Evolutionary conservation across 2,113 vertebrate species (phyloP).

Genomic region (Martes martes): DNA sequence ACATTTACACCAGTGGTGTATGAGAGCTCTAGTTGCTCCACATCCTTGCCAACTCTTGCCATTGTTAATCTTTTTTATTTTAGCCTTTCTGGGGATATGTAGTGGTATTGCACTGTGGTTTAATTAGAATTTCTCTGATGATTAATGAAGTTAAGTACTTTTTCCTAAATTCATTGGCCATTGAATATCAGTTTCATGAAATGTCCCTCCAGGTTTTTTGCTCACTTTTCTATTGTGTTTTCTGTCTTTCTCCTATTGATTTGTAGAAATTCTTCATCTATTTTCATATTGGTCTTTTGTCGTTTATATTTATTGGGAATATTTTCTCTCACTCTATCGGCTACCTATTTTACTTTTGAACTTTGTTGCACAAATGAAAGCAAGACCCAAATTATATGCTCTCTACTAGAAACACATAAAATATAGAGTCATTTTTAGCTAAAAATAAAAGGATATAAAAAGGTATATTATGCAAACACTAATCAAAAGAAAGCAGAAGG

Average conservation of each 20-base stretch:
- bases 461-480: not conserved
- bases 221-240: not conserved
- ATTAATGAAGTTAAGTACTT: not conserved
- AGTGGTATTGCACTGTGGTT: not conserved
- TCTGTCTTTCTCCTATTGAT: not conserved
- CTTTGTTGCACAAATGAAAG: not conserved
- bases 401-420: not conserved
- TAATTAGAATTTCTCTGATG: not conserved
- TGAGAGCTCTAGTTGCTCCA: not conserved
- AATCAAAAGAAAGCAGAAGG: not conserved
- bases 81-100: not conserved
- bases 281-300: not conserved
- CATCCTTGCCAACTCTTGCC: not conserved
- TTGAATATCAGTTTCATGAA: not conserved
- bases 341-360: not conserved
- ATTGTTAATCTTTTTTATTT: not conserved
- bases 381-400: not conserved
- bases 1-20: not conserved
- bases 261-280: not conserved
- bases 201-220: not conserved
- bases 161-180: not conserved
- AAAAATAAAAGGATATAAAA: not conserved
- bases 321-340: not conserved
- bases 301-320: not conserved
- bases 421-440: not conserved